Conservation (phyloP, 2,113 vertebrate species). For the Hylia prasina region DNA sequence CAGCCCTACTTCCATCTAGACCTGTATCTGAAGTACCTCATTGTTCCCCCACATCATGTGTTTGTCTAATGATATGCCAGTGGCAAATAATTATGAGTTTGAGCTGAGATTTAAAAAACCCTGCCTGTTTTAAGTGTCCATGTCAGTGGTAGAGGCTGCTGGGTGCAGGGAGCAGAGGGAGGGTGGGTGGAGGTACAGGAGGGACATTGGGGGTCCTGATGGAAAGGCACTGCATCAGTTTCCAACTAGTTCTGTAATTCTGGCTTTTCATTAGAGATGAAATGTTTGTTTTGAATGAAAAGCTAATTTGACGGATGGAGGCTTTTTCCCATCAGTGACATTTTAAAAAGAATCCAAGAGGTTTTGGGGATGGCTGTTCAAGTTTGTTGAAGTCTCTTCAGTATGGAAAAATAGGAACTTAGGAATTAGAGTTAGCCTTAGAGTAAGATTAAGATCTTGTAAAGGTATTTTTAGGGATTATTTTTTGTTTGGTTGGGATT, state of each 20-base stretch:
- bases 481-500: background rate
- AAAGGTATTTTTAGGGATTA: background rate
- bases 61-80: background rate
- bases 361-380: background rate
- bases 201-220: background rate
- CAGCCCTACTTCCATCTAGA: background rate
- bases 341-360: constrained; percentile 37
- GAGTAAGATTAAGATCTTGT: background rate
- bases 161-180: background rate
- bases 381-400: constrained; percentile 20
- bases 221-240: background rate
- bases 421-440: background rate
- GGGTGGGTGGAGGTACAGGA: background rate
- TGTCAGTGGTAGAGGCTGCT: background rate
- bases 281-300: background rate
- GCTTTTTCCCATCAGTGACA: background rate
- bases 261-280: background rate
- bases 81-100: background rate
- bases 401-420: background rate
- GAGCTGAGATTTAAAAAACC: background rate
- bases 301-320: background rate
- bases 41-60: background rate
- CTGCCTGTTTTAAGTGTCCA: background rate
- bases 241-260: background rate
- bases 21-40: background rate